Base-by-base conservation (phyloP, 2,888 invertebrate genomes). In the Muscina levida region DNA sequence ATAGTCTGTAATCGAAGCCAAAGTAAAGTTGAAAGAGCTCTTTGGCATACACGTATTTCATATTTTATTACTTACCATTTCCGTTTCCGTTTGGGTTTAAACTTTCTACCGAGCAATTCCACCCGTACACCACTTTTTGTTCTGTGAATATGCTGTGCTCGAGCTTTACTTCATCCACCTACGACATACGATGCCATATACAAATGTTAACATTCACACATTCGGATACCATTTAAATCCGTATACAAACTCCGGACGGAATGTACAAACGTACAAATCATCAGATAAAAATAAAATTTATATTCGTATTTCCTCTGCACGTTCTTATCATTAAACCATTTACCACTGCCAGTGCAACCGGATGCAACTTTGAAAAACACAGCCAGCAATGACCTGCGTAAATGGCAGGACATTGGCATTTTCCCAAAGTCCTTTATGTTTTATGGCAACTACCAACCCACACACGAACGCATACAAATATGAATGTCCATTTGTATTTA, bases 21-120 rank as follows among this genome's bases (percentile, higher is more conserved):
- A n/a, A n/a, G 31, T 8, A 8, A 8, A 31, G 31, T 53, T 68
- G 15, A 3, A 24, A 42, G 24, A 19, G 48, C 44, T 80, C n/a
- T 24, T 8, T 24, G 11, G 56, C 37, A 66, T 26, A n/a, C 67
- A 74, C 57, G 65, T 81, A 77, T 85, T 87, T 87, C 86, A 86
- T 88, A 88, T 87, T 89, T 88, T 89, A 88, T 88, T 88, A 85
- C 88, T 86, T 86, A 86, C 84, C 88, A 88, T 88, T 89, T 88
- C 89, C 89, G 88, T 85, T 87, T 88, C 89, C 88, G 85, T 65
- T 82, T 82, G 79, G 75, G 48, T 70, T 39, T 68, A 66, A 75
- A 68, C 53, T 74, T 70, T n/a, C n/a, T 65, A 67, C n/a, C 10
- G 37, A 17, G 51, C 8, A 46, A 31, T 65, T 57, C 56, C 13